These are phyloP conservation scores for Pegoplata infirma DNA, from an alignment of 2,888 invertebrate species.

Conservation along the genomic window DNA sequence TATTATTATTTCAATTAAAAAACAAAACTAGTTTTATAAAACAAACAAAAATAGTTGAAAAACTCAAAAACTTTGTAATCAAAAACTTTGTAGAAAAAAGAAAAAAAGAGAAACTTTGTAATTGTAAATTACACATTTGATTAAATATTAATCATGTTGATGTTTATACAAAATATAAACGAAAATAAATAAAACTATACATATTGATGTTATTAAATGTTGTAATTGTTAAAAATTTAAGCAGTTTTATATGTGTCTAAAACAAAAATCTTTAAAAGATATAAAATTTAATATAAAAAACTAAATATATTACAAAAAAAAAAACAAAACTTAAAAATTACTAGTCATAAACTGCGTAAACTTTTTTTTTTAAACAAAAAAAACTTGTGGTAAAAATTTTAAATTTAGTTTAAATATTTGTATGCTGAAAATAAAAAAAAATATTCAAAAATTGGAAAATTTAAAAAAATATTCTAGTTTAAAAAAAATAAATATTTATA, in stretches of 20 bases:
- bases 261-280: constrained; percentile 51
- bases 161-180: constrained; percentile 14
- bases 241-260: constrained; percentile 55
- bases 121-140: constrained; percentile 18
- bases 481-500: constrained; percentile 3
- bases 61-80: no score
- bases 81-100: neutral
- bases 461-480: constrained; percentile 18
- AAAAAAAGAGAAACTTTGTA: no score
- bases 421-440: constrained; percentile 18
- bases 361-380: constrained; percentile 17
- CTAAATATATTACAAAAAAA: neutral
- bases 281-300: constrained; percentile 8
- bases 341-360: constrained; percentile 61
- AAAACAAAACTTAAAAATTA: constrained; percentile 41
- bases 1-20: constrained; percentile 47
- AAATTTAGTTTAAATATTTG: constrained; percentile 4
- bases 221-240: constrained; percentile 46
- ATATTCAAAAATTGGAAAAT: constrained; percentile 4
- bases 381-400: constrained; percentile 18
- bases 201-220: constrained; percentile 51
- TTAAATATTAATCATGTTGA: constrained; percentile 8
- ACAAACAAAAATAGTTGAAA: neutral
- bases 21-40: no score
- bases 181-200: neutral